phyloP scores from a whole-genome alignment of 2,797 vertebrate genomes.

The Sebastes itinus region DNA sequence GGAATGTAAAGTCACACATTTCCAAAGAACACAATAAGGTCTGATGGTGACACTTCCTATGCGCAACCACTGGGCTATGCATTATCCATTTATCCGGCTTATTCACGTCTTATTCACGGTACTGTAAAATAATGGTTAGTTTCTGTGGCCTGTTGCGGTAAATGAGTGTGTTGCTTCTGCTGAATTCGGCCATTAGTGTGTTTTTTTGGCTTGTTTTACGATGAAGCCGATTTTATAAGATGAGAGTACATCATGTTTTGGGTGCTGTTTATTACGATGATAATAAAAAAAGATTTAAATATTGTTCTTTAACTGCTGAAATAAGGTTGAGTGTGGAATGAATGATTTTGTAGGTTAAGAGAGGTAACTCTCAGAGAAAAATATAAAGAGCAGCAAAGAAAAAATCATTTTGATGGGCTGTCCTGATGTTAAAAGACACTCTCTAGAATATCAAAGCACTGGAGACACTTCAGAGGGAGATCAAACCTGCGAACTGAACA shows the following conservation, averaged over 20 bases:
- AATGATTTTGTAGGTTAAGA: neutral
- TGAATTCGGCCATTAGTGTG: neutral
- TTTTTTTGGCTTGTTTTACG: slow-evolving; percentile 4
- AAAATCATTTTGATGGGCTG: slow-evolving; percentile 53
- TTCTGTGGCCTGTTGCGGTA: slow-evolving; percentile 50
- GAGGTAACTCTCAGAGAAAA: slow-evolving; percentile 31
- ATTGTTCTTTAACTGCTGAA: neutral
- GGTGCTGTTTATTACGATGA: neutral
- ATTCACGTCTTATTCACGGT: slow-evolving; percentile 39
- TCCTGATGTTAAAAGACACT: slow-evolving; percentile 49
- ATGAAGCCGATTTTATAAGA: slow-evolving; percentile 8
- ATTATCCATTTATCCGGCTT: slow-evolving; percentile 50
- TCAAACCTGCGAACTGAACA: slow-evolving; percentile 53
- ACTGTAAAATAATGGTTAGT: slow-evolving; percentile 31
- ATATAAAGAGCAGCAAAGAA: slow-evolving; percentile 39
- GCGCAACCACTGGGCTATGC: slow-evolving; percentile 46
- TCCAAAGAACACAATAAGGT: slow-evolving; percentile 68
- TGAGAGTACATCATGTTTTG: neutral
- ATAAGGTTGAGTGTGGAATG: neutral
- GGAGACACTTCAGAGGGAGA: slow-evolving; percentile 53
- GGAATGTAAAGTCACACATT: slow-evolving; percentile 75
- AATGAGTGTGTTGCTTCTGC: slow-evolving; percentile 12
- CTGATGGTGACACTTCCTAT: slow-evolving; percentile 58
- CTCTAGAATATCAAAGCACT: slow-evolving; percentile 65
- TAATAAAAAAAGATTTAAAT: neutral